Evolutionary conservation across 2,113 vertebrate species (phyloP), one percentile per base, ranked within the genome.

Genomic region (Ciconia stormi): DNA sequence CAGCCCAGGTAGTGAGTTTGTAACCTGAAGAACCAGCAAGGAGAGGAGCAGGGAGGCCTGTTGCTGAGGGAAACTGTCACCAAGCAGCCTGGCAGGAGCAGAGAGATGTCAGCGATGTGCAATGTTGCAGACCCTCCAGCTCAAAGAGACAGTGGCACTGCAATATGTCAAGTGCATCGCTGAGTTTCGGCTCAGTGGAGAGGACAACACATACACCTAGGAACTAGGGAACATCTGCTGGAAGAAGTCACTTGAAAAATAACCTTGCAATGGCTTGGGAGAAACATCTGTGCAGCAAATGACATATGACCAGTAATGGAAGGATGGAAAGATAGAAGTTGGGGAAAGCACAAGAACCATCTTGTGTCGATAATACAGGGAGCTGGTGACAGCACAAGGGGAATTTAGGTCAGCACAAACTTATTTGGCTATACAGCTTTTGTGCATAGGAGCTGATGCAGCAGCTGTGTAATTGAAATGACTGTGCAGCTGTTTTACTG

Each of bases 171-270:
- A 87, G 74, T 0, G 4, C 56, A 30, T 86, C 5, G 0, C 61
- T 40, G 92, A 81, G 70, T 62, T 97, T 87, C 73, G 0, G 87
- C 89, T 96, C 94, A 95, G 63, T 77, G 73, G 90, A 92, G 71
- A 72, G 93, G 81, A 72, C 87, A 91, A 30, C 42, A 4, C 55
- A 29, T 44, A 78, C 95, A 98, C 97, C 96, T 98, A 95, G 89
- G 95, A 95, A 96, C 81, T 34, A 49, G 81, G 94, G 93, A 98
- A 97, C 98, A 98, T 97, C 98, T 98, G 98, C 74, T 98, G 93
- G 95, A 90, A 95, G 97, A 98, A 98, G 84, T 94, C 96, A 95
- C 81, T 98, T 97, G 96, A 98, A 97, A 98, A 98, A 97, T 97
- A 98, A 97, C 89, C 92, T 95, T 95, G 66, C 80, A 74, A 49